Evolutionary conservation across 1,140 invertebrate species (phyloP), one percentile per base, ranked within the genome.

Genomic region (Drosophila bocqueti): DNA sequence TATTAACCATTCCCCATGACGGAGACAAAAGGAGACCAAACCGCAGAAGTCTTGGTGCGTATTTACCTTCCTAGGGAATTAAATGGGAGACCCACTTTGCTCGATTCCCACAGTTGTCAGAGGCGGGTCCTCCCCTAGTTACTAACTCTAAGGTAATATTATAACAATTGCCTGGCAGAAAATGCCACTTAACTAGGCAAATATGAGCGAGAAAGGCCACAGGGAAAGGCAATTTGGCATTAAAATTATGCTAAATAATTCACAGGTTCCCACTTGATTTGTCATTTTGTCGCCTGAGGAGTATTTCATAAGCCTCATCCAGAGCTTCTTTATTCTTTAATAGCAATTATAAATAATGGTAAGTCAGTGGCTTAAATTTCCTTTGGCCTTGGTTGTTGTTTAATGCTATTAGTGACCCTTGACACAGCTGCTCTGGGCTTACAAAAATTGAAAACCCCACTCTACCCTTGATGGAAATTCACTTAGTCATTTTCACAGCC

Each of bases 401-500:
- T 45, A 76, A 76, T 54, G 73, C 67, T 73, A 78, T 82, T 82
- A 82, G 79, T 63, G 59, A 82, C 67, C 79, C 75, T 59, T 81
- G 65, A 71, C 54, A 42, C 59, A 49, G 65, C 58, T 45, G 58
- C 34, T 26, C 7, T 2, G 15, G 55, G 55, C 68, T 49, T 42
- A 47, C 47, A 24, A 18, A 59, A 72, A 38, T 68, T 34, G 18
- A 68, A 71, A 71, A 42, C 40, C 68, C 24, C 77, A 54, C 64
- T 49, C 40, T 36, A 24, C 34, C 24, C 40, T 36, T 18, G 79
- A 50, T 71, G 77, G 66, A 87, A 87, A 89, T 87, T 87, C 81
- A 87, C 85, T 87, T 87, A 89, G 84, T 87, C 84, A 87, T 87
- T 87, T 87, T 84, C 85, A 76, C 84, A 87, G 81, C 84, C 85